Percentiles rank a stretch among this genome's conserved stretches.
phyloP scores from a whole-genome alignment of 2,888 invertebrate genomes.

The Lepas anatifera region DNA sequence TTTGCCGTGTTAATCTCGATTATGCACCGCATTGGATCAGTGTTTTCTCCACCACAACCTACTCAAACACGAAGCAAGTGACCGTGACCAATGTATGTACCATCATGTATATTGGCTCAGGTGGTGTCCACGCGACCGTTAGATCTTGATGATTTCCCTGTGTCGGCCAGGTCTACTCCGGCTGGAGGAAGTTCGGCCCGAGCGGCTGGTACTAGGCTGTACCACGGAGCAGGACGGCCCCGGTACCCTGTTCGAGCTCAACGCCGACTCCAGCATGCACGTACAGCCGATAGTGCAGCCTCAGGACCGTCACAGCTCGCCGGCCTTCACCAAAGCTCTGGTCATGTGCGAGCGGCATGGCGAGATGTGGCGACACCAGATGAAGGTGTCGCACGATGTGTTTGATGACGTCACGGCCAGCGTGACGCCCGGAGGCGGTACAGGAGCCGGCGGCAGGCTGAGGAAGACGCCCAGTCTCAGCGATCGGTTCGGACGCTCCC shows the following conservation, averaged over 20 bases:
- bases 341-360: slow-evolving; percentile 46
- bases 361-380: slow-evolving; percentile 34
- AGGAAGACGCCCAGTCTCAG: background rate
- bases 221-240: slow-evolving; percentile 40
- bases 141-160: too few relatives aligned
- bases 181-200: slow-evolving; percentile 48
- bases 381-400: slow-evolving; percentile 27
- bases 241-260: slow-evolving; percentile 41
- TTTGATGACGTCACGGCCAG: background rate
- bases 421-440: background rate
- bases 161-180: slow-evolving; percentile 42
- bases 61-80: too few relatives aligned
- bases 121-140: too few relatives aligned
- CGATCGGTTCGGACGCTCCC: background rate
- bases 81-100: too few relatives aligned
- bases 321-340: slow-evolving; percentile 49
- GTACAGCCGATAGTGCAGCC: slow-evolving; percentile 47
- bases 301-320: slow-evolving; percentile 50
- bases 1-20: too few relatives aligned
- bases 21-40: too few relatives aligned
- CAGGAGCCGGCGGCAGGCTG: background rate
- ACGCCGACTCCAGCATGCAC: slow-evolving; percentile 42
- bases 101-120: too few relatives aligned
- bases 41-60: too few relatives aligned
- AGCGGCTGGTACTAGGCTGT: slow-evolving; percentile 52